Evolutionary conservation across 2,113 vertebrate genomes (phyloP), one percentile per base, ranked within the genome.

Genomic region (Epinephelus moara): DNA sequence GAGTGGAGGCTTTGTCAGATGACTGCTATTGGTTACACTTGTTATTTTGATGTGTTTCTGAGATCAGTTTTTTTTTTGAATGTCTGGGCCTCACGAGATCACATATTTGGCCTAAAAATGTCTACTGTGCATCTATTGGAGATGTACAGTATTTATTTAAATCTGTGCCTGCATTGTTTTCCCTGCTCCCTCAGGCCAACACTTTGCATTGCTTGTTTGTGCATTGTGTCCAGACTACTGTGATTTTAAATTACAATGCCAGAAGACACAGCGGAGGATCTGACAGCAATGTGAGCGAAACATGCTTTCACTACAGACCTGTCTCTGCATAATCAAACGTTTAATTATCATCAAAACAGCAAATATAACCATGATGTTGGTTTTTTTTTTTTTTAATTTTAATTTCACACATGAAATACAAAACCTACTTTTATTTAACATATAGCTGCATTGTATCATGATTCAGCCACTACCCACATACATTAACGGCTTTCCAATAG

Each of bases 1-100:
- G 80, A 70, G 66, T 19, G 52, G 25, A 78, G 67, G 27, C 15
- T 53, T 67, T 66, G 74, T 80, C 67, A 77, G 70, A 55, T 52
- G 42, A 60, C 66, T 27, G 55, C 66, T 45, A 25, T 18, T 55
- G 25, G 62, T 40, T 82, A 2, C 33, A 61, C 37, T 47, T 81
- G 59, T 63, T 53, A 71, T 78, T 59, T 84, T 79, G 55, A 73
- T 21, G 52, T 1, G 9, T 75, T 73, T 80, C 49, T 57, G 19
- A 60, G 18, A 69, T 75, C 68, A 19, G 70, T 4, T 30, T 45
- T 9, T 45, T 42, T 45, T 64, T 73, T 15, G 15, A 12, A 67
- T 21, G 40, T 61, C 45, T 30, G 42, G 57, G 59, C 57, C 42
- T 68, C 11, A 11, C 30, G 49, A 72, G 70, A 81, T 60, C 50